Evolutionary conservation across 2,113 vertebrate genomes (phyloP), one percentile per base, ranked within the genome.

Genomic region (Vimba vimba): DNA sequence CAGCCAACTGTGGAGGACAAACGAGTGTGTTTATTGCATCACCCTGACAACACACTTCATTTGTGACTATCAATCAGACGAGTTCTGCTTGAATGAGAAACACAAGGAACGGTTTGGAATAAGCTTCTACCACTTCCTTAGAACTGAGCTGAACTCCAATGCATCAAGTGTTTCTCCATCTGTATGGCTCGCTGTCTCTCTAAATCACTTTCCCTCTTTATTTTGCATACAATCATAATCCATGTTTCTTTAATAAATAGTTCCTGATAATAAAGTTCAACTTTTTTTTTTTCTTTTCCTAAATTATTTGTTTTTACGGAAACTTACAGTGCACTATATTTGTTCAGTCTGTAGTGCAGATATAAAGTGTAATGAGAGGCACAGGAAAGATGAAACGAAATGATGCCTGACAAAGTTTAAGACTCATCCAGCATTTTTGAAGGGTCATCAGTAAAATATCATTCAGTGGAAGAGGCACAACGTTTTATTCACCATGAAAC

Each of bases 401-500:
- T 93, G 92, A 89, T 88, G 92, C 92, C 91, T 92, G 89, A 76
- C 90, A 68, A 64, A 86, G 79, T 66, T 21, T 82, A 89, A 84
- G 87, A 82, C 84, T 81, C 85, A 43, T 75, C 87, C 88, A 83
- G 52, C 85, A 86, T 89, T 87, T 68, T 57, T 86, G 83, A 88
- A 7, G 6, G 82, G 83, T 88, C 89, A 93, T 88, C 90, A 87
- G 89, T 60, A 39, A 57, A 87, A 88, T 86, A 82, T 89, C 84
- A 77, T 82, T 87, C 85, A 88, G 90, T 89, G 89, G 89, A 91
- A 90, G 80, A 92, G 87, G 85, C 89, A 83, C 78, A 59, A 66
- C 23, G 85, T 90, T 93, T 93, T 90, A 94, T 94, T 92, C 89
- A 84, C 89, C 91, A 85, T 94, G 91, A 93, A 93, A 89, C 89